phyloP scores from a whole-genome alignment of 2,888 invertebrate species.

The Baronia brevicornis region DNA sequence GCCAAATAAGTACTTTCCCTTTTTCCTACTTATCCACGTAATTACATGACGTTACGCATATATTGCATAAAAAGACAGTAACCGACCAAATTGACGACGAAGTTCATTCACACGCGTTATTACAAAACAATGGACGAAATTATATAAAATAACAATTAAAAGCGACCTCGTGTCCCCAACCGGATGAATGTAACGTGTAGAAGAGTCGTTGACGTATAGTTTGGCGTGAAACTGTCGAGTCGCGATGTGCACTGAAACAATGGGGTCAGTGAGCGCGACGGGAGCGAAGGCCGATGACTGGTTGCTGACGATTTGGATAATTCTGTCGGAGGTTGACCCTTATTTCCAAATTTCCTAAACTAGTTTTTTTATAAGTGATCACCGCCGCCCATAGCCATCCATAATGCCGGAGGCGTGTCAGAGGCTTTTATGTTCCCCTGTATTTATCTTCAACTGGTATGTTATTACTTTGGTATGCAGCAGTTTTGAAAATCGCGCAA shows the following conservation, averaged over 20 bases:
- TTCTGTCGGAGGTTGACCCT: constrained; percentile 60
- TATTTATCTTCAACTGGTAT: no score
- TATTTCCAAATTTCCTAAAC: no score
- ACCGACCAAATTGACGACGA: constrained; percentile 4
- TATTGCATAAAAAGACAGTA: constrained; percentile 11
- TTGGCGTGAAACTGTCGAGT: constrained; percentile 23
- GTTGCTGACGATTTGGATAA: constrained; percentile 30
- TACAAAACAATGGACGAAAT: constrained; percentile 51
- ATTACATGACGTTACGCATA: background rate
- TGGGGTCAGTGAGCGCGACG: constrained; percentile 59
- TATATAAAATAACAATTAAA: constrained; percentile 67
- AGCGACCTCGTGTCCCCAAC: constrained; percentile 54
- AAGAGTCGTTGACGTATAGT: constrained; percentile 56
- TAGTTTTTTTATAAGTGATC: no score
- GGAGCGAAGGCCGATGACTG: constrained; percentile 65
- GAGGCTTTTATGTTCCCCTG: no score
- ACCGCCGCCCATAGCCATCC: no score
- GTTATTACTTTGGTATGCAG: no score
- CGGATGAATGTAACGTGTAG: constrained; percentile 42
- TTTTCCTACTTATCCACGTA: no score
- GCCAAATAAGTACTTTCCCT: no score
- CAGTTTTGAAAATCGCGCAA: no score
- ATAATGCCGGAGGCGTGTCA: no score
- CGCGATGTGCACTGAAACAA: constrained; percentile 50
- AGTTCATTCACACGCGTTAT: constrained; percentile 58